Conservation (phyloP, 1,140 invertebrate genomes). For the Monomorium pharaonis region DNA sequence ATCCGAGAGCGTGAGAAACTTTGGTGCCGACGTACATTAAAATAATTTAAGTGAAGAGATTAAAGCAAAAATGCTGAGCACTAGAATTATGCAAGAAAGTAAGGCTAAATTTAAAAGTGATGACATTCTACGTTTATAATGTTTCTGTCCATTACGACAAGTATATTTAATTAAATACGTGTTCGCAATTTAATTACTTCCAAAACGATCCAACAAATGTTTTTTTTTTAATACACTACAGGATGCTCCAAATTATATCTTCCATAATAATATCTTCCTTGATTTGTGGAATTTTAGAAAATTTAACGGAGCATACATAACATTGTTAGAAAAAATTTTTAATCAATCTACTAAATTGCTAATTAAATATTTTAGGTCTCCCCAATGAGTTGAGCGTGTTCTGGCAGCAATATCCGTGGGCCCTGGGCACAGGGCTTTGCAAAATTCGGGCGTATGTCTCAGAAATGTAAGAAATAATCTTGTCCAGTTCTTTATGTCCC, state of each 20-base stretch:
- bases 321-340: background rate
- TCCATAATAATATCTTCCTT: background rate
- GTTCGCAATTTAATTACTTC: background rate
- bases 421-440: constrained; percentile 92
- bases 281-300: background rate
- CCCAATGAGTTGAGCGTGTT: constrained; percentile 95
- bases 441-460: constrained; percentile 93
- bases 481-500: background rate
- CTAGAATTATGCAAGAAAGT: background rate
- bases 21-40: constrained; percentile 26
- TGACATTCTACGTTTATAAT: background rate
- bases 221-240: background rate
- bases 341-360: background rate
- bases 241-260: background rate
- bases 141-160: background rate
- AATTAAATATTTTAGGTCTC: constrained; percentile 88
- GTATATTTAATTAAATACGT: background rate
- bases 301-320: background rate
- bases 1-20: background rate
- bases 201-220: background rate
- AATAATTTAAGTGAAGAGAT: background rate
- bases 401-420: constrained; percentile 98
- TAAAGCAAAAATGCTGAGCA: background rate
- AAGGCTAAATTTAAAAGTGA: background rate
- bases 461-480: constrained; percentile 90